Conservation (phyloP, 1,140 invertebrate genomes). For the Drosophila ercepeae region DNA sequence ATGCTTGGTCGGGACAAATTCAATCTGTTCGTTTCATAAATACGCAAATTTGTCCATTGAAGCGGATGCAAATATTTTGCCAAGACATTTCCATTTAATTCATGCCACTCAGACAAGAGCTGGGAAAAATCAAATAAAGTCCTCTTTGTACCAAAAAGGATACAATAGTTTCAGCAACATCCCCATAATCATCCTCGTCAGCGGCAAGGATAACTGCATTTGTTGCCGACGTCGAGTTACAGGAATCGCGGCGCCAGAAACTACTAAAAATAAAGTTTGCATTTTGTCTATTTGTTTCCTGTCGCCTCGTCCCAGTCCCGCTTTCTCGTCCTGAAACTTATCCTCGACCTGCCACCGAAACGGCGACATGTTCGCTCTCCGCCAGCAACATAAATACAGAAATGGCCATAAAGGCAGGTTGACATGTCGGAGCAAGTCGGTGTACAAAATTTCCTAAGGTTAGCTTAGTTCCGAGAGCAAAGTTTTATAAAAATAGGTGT, state of each 20-base stretch:
- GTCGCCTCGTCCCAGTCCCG: slow-evolving; percentile 52
- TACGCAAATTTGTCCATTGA: slow-evolving; percentile 66
- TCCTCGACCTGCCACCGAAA: not conserved
- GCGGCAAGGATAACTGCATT: slow-evolving; percentile 29
- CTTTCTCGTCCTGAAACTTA: not conserved
- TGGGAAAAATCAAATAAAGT: slow-evolving; percentile 48
- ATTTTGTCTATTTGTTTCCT: slow-evolving; percentile 78
- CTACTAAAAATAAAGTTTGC: slow-evolving; percentile 81
- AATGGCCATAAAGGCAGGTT: slow-evolving; percentile 42
- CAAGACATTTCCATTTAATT: slow-evolving; percentile 64
- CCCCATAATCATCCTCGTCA: slow-evolving; percentile 9
- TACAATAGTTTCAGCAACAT: slow-evolving; percentile 3
- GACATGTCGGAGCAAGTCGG: slow-evolving; percentile 18
- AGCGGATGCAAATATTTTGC: slow-evolving; percentile 62
- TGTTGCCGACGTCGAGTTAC: slow-evolving; percentile 40
- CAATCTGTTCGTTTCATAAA: slow-evolving; percentile 70
- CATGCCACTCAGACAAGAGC: slow-evolving; percentile 16
- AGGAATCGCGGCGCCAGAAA: slow-evolving; percentile 74
- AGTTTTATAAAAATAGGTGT: too few relatives aligned
- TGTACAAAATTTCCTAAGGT: not conserved
- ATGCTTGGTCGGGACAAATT: slow-evolving; percentile 45
- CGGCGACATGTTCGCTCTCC: slow-evolving; percentile 20
- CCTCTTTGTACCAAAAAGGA: slow-evolving; percentile 11
- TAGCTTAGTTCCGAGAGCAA: not conserved
- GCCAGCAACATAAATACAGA: slow-evolving; percentile 26